phyloP scores from a whole-genome alignment of 2,113 vertebrate species.

The Muntiacus muntjak region DNA sequence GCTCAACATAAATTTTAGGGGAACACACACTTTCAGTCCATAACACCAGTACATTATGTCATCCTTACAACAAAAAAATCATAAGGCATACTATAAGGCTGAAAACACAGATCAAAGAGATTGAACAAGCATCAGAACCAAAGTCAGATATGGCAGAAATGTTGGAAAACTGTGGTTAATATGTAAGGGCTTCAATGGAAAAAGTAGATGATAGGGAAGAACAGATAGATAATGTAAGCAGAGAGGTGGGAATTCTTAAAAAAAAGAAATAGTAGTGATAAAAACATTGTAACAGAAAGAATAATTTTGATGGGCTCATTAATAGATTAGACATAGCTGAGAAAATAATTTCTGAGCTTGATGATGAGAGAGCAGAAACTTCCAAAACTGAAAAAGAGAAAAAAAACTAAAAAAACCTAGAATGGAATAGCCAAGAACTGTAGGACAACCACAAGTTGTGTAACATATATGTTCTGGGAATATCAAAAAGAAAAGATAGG shows the following conservation, averaged over 20 bases:
- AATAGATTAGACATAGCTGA: not conserved
- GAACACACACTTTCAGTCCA: not conserved
- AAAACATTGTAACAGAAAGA: not conserved
- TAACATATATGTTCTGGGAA: not conserved
- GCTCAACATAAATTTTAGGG: not conserved
- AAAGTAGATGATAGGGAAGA: not conserved
- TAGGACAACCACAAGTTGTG: not conserved
- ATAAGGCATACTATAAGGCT: not conserved
- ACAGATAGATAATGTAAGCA: not conserved
- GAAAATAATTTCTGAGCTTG: not conserved
- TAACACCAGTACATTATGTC: not conserved
- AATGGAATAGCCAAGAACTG: not conserved
- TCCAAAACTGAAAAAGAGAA: not conserved
- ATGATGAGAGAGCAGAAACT: not conserved
- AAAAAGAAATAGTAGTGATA: not conserved
- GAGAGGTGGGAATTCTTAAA: not conserved
- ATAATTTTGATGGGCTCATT: not conserved
- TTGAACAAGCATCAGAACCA: not conserved
- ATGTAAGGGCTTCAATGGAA: not conserved
- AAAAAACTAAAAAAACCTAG: not conserved
- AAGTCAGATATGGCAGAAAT: not conserved
- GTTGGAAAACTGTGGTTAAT: not conserved
- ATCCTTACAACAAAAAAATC: not conserved
- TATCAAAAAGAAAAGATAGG: not conserved
- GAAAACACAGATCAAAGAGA: not conserved